Evolutionary conservation across 2,888 invertebrate genomes (phyloP), one percentile per base, ranked within the genome.

Genomic region (Tipula confusa): DNA sequence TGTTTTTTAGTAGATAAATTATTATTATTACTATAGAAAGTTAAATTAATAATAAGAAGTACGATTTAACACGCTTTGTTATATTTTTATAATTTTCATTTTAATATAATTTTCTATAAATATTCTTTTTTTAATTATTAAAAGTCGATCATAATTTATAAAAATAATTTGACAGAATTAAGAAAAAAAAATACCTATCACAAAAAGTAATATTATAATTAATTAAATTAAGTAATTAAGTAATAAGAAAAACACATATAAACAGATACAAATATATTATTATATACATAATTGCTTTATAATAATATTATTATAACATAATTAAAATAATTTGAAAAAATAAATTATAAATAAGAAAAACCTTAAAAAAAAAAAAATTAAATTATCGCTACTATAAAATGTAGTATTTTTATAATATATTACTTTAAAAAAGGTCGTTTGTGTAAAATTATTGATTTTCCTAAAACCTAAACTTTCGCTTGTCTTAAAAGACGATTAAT

Each of bases 381-480:
- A 64, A 64, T 64, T 64, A 64, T 24, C 64, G 64, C 64, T 64
- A 64, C 64, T 64, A 24, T 64, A 64, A 64, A 64, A 64, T 24
- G 64, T 64, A 64, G 64, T 64, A 64, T 64, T 64, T 64, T 64
- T 64, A 64, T n/a, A n/a, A n/a, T 64, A 64, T 24, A 64, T 24
- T 24, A 64, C 18, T 24, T 64, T 15, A 15, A 24, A 64, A 64
- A 24, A 9, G 18, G 7, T 64, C 6, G 64, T 64, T 64, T 64
- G 24, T 24, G 24, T 64, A n/a, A n/a, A n/a, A n/a, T n/a, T n/a
- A 64, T 24, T 64, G 2, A 24, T 64, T 64, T 64, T 33, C 11
- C 33, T n/a, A n/a, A n/a, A n/a, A n/a, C n/a, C n/a, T n/a, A 31
- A 3, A 31, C 31, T 31, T 31, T 31, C 31, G 31, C 31, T n/a